phyloP scores from a whole-genome alignment of 2,888 invertebrate species.

The Fabriciana adippe region DNA sequence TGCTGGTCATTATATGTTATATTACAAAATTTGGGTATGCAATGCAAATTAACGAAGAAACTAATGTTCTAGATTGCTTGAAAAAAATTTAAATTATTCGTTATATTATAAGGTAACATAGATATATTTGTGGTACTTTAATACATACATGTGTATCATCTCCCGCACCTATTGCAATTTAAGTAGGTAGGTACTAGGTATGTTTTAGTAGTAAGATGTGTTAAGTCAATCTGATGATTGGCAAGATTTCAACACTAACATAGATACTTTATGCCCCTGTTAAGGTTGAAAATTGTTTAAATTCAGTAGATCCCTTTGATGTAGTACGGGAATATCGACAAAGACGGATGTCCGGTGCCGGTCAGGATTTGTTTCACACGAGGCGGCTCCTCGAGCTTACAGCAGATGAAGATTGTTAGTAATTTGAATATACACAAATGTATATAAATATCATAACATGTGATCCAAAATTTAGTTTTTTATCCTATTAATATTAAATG shows the following conservation, averaged over 20 bases:
- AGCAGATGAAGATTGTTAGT: conserved; percentile 43
- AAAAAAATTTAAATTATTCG: no score
- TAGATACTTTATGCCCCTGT: conserved; percentile 47
- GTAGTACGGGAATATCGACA: conserved; percentile 80
- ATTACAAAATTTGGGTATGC: not conserved
- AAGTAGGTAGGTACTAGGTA: conserved; percentile 56
- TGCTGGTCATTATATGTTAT: conserved; percentile 22
- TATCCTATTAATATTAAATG: no score
- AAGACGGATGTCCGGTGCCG: conserved; percentile 83
- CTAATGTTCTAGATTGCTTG: not conserved
- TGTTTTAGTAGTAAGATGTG: conserved; percentile 70
- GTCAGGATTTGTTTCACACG: conserved; percentile 82
- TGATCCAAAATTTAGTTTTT: no score
- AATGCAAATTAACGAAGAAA: not conserved
- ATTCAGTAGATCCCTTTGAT: conserved; percentile 73
- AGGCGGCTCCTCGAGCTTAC: conserved; percentile 57
- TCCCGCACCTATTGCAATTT: conserved; percentile 65
- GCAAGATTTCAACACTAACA: conserved; percentile 43
- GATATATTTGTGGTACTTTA: no score
- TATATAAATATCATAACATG: not conserved
- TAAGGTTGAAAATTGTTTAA: conserved; percentile 68
- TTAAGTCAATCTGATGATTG: conserved; percentile 62
- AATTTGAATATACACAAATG: not conserved
- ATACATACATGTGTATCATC: not conserved
- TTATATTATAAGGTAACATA: no score